A percentile compares a stretch with the other conserved stretches of the same genome.
phyloP scores from a whole-genome alignment of 2,888 invertebrate species.

The Tetrapedia diversipes region DNA sequence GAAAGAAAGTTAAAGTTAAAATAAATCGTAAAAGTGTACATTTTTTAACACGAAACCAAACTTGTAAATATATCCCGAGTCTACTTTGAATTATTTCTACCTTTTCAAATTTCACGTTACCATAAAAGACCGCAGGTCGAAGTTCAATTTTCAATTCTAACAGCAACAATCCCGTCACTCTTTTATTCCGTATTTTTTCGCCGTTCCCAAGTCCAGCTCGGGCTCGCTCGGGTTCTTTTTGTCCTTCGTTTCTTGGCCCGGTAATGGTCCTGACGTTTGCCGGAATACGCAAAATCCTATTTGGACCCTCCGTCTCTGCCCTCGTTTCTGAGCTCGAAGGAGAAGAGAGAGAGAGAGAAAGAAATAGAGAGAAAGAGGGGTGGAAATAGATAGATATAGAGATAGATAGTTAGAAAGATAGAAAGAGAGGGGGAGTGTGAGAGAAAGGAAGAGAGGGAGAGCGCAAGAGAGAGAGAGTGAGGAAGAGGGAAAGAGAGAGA shows the following conservation, averaged over 20 bases:
- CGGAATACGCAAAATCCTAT: slow-evolving; percentile 81
- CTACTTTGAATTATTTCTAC: no score
- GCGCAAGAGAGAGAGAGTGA: slow-evolving; percentile 1
- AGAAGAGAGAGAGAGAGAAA: slow-evolving; percentile 11
- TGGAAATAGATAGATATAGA: no score
- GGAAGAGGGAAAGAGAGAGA: slow-evolving; percentile 6
- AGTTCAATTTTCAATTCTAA: slow-evolving; percentile 75
- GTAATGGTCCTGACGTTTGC: slow-evolving; percentile 81
- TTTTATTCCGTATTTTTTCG: slow-evolving; percentile 50
- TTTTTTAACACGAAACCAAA: no score
- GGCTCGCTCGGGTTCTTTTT: slow-evolving; percentile 59
- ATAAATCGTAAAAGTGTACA: no score
- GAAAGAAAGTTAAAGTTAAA: no score
- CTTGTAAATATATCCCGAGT: no score
- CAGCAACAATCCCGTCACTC: slow-evolving; percentile 73
- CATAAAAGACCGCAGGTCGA: no score
- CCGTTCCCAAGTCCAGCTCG: slow-evolving; percentile 54
- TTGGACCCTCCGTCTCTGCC: slow-evolving; percentile 71
- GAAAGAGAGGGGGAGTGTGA: no score
- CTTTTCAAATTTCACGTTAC: no score
- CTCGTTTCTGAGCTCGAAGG: slow-evolving; percentile 37
- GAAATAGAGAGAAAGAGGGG: no score
- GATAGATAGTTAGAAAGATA: background rate
- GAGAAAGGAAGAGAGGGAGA: slow-evolving; percentile 13
- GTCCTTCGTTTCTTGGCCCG: slow-evolving; percentile 66